Conservation (phyloP, 2,113 vertebrate species). For the Hemiprocne comata region DNA sequence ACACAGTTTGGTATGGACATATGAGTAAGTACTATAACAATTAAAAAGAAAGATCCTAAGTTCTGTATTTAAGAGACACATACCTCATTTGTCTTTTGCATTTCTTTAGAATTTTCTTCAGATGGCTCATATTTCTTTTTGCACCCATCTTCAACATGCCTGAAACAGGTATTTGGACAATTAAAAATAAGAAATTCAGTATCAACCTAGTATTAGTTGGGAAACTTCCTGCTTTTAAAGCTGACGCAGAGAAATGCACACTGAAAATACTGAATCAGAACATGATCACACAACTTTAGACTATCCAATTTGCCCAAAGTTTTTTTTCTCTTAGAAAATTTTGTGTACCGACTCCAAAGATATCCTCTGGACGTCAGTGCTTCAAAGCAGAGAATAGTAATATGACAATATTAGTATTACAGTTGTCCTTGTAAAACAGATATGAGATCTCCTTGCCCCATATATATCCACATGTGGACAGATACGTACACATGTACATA, state of each 20-base stretch:
- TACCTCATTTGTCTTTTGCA: slow-evolving; percentile 80
- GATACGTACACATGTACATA: accelerated
- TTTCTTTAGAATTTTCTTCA: slow-evolving; percentile 82
- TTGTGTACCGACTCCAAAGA: neutral
- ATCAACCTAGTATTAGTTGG: neutral
- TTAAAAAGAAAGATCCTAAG: neutral
- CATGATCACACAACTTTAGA: neutral
- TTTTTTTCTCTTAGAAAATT: neutral
- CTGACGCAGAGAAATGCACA: neutral
- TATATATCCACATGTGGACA: neutral
- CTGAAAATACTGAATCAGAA: neutral
- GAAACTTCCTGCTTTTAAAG: neutral
- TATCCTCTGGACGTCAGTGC: neutral
- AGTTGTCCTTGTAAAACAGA: neutral
- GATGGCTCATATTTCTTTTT: slow-evolving; percentile 84
- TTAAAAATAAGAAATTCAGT: neutral
- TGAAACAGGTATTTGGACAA: slow-evolving; percentile 30
- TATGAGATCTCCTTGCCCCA: neutral
- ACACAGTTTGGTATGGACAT: neutral
- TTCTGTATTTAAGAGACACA: neutral
- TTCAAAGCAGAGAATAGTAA: neutral
- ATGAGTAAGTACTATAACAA: neutral
- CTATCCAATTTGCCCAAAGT: neutral
- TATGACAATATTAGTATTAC: neutral
- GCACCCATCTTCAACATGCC: slow-evolving; percentile 70